Percentiles rank a stretch among this genome's conserved stretches.
Conservation (phyloP, 1,140 invertebrate species). For the Pomacea maculata region DNA sequence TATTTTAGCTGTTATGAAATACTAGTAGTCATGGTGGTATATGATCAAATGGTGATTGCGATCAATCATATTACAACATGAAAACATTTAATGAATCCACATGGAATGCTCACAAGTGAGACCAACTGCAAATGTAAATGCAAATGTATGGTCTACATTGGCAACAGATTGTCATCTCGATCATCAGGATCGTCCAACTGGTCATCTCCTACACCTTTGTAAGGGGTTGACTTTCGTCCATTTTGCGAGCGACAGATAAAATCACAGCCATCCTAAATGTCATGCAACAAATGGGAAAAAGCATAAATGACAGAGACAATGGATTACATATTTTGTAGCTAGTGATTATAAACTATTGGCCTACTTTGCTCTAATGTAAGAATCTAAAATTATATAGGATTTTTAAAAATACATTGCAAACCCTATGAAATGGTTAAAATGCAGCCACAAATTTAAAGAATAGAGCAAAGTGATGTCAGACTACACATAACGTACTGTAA, state of each 20-base stretch:
- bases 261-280: slow-evolving; percentile 66
- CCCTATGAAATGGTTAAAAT: no score
- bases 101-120: slow-evolving; percentile 5
- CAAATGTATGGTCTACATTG: slow-evolving; percentile 45
- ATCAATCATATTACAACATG: no score
- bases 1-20: no score
- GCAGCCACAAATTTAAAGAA: no score
- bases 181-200: slow-evolving; percentile 57
- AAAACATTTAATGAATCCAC: background rate
- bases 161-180: slow-evolving; percentile 63
- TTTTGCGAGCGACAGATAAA: slow-evolving; percentile 61
- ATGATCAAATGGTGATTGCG: no score
- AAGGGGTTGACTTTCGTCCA: slow-evolving; percentile 45
- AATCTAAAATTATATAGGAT: no score
- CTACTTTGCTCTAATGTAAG: background rate
- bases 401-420: no score
- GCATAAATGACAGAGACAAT: background rate
- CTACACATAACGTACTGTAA: no score
- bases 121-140: background rate
- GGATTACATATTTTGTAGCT: background rate
- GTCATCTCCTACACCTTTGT: slow-evolving; percentile 64
- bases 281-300: slow-evolving; percentile 10
- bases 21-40: no score
- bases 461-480: no score
- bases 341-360: background rate